A percentile compares a stretch with the other conserved stretches of the same genome.
phyloP scores from a whole-genome alignment of 1,140 invertebrate genomes.

The Micrasema minimum region DNA sequence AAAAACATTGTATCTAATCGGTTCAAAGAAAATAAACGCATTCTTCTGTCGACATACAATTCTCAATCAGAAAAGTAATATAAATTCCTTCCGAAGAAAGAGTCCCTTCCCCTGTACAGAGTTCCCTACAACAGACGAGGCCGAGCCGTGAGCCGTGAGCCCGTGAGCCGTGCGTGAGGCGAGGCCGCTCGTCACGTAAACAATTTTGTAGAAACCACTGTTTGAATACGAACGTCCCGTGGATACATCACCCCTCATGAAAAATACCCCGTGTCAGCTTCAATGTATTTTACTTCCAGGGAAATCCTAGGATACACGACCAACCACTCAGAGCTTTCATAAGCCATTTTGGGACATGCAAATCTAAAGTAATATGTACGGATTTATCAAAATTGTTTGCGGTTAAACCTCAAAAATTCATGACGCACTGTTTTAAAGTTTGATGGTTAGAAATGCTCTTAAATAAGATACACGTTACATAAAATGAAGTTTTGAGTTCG shows the following conservation, averaged over 20 bases:
- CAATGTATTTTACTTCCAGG: constrained; percentile 48
- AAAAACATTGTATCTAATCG: neutral
- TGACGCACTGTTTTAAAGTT: no score
- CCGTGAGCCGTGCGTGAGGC: constrained; percentile 19
- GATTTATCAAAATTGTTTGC: constrained; percentile 37
- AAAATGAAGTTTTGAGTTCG: no score
- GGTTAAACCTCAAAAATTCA: constrained; percentile 4
- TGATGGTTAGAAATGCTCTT: no score
- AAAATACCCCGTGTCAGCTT: constrained; percentile 49
- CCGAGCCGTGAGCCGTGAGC: neutral
- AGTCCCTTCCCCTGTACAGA: neutral
- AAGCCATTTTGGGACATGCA: constrained; percentile 24
- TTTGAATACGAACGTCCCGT: constrained; percentile 51
- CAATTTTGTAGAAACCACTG: constrained; percentile 51
- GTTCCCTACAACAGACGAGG: neutral
- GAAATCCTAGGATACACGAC: constrained; percentile 25
- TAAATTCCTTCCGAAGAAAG: constrained; percentile 16
- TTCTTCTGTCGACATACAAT: constrained; percentile 26
- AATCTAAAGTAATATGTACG: constrained; percentile 21
- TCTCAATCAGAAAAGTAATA: constrained; percentile 33
- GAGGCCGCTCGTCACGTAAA: constrained; percentile 47
- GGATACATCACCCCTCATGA: constrained; percentile 45
- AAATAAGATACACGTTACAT: no score
- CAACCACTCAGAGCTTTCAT: constrained; percentile 22
- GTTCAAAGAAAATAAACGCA: neutral